A percentile compares a stretch with the other conserved stretches of the same genome.
Conservation (phyloP, 2,888 invertebrate species). For the Tipula lateralis region DNA sequence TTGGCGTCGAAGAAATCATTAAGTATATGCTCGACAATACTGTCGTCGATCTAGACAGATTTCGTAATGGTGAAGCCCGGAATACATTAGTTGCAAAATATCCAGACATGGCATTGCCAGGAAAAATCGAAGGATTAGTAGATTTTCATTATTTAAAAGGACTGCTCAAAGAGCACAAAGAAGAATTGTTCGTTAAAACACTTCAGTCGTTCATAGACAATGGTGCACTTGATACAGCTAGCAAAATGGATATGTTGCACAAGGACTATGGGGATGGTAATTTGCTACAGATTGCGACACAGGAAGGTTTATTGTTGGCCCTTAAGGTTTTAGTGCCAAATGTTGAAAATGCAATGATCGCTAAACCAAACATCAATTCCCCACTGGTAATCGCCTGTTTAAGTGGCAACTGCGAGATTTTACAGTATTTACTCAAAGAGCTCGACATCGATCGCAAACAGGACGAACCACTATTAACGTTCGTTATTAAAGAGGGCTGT, state of each 20-base stretch:
- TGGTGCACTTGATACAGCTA: conserved; percentile 42
- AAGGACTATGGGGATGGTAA: conserved; percentile 51
- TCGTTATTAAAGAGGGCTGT: conserved; percentile 53
- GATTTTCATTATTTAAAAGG: not conserved
- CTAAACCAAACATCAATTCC: conserved; percentile 47
- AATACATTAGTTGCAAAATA: conserved; percentile 38
- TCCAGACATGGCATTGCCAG: conserved; percentile 41
- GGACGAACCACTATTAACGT: conserved; percentile 56
- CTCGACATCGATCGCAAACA: conserved; percentile 53
- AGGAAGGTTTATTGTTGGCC: conserved; percentile 54
- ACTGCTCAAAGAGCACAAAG: too few species aligned
- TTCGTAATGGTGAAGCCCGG: conserved; percentile 47
- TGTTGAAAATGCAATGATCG: conserved; percentile 53
- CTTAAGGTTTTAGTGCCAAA: conserved; percentile 52
- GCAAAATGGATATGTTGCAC: conserved; percentile 45
- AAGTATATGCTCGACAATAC: too few species aligned
- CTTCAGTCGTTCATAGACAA: conserved; percentile 50
- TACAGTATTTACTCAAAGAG: conserved; percentile 44
- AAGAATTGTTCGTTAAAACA: conserved; percentile 54
- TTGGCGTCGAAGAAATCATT: too few species aligned
- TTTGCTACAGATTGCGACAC: conserved; percentile 52
- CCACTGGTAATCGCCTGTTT: conserved; percentile 61
- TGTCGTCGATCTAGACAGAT: conserved; percentile 43
- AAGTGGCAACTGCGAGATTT: conserved; percentile 51
- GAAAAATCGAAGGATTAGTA: not conserved